Conservation (phyloP, 1,140 invertebrate genomes). For the Monomorium pharaonis region DNA sequence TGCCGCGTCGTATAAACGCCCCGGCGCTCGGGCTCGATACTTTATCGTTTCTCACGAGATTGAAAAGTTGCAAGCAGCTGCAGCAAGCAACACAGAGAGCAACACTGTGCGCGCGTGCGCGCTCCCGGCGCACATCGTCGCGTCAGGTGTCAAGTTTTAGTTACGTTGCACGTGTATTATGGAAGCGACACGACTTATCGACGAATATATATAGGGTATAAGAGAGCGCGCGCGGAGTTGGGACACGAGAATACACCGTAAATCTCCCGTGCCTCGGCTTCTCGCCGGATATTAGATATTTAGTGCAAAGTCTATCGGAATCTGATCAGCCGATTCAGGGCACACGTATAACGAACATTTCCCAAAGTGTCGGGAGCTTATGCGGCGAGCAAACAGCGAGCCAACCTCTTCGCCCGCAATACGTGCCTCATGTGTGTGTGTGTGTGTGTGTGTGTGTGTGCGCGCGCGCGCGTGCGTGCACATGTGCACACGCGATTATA, state of each 20-base stretch:
- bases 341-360: conserved; percentile 3
- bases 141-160: neutral
- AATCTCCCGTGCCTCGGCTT: conserved; percentile 7
- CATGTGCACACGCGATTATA: neutral
- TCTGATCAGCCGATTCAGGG: conserved; percentile 35
- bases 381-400: neutral
- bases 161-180: conserved; percentile 7
- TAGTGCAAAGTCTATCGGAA: conserved; percentile 37
- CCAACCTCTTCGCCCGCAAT: neutral
- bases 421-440: no score
- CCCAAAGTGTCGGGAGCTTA: neutral
- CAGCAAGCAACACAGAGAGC: no score
- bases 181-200: conserved; percentile 23
- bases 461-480: no score
- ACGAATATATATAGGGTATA: neutral
- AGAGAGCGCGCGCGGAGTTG: neutral
- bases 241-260: conserved; percentile 22
- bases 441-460: no score
- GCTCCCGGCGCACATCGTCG: neutral
- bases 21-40: neutral
- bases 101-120: no score
- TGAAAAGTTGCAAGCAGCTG: conserved; percentile 23
- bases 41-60: conserved; percentile 8
- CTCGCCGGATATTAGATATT: conserved; percentile 41
- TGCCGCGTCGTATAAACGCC: neutral